Conservation (phyloP, 2,888 invertebrate species). For the Anagyrus pseudococci region DNA sequence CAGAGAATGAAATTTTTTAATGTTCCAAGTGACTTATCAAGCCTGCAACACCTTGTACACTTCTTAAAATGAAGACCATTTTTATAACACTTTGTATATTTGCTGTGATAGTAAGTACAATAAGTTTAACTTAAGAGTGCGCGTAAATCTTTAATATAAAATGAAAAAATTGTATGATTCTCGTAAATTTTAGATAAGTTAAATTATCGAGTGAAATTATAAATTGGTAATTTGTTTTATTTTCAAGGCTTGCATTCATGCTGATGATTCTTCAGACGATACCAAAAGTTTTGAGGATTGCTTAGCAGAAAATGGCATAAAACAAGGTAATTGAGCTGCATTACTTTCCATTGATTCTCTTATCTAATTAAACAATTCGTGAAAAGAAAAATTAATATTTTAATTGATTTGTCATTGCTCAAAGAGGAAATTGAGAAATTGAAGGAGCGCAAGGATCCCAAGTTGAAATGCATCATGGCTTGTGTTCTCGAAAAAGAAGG, state of each 20-base stretch:
- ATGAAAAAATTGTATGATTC: too few relatives aligned
- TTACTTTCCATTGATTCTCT: too few relatives aligned
- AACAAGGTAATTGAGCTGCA: not conserved
- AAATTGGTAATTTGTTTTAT: too few relatives aligned
- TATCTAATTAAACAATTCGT: too few relatives aligned
- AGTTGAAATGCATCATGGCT: conserved; percentile 8
- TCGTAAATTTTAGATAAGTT: too few relatives aligned
- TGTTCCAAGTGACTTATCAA: too few relatives aligned
- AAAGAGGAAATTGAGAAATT: conserved; percentile 11
- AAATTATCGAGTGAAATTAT: too few relatives aligned
- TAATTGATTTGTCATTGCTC: not conserved
- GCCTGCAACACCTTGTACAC: too few relatives aligned
- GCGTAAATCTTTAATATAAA: too few relatives aligned
- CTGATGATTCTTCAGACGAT: not conserved
- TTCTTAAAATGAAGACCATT: conserved; percentile 1
- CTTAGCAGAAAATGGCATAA: conserved; percentile 2
- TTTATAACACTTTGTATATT: conserved; percentile 2
- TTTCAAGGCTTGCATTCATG: not conserved
- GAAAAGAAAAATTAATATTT: not conserved
- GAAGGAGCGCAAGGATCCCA: not conserved
- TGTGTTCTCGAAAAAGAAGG: conserved; percentile 14
- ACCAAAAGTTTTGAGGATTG: not conserved
- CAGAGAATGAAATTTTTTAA: too few relatives aligned
- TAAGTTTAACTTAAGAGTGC: too few relatives aligned
- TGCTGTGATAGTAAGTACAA: conserved; percentile 5